These are phyloP conservation scores for Nemotelus pantherinus DNA, from an alignment of 2,888 invertebrate genomes.

Conservation along the genomic window DNA sequence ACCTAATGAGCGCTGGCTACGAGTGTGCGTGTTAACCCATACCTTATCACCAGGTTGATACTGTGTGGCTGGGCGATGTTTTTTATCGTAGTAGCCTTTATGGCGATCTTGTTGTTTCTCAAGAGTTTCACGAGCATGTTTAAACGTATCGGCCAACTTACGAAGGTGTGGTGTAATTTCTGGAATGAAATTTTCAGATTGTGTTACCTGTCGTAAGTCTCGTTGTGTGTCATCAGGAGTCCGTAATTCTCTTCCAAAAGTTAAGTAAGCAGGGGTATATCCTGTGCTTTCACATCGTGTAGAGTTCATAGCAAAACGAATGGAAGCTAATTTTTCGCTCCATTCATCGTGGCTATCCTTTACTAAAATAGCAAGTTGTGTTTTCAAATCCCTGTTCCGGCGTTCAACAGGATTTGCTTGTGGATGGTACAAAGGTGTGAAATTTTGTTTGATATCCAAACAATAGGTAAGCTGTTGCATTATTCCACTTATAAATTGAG, in stretches of 20 bases:
- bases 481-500: not conserved
- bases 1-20: too few relatives aligned
- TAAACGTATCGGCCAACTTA: not conserved
- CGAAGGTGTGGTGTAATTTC: not conserved
- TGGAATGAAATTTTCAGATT: not conserved
- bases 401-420: constrained; percentile 50
- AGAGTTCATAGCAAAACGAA: too few relatives aligned
- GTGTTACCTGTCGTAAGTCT: not conserved
- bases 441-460: not conserved
- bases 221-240: too few relatives aligned
- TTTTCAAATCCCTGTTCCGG: not conserved
- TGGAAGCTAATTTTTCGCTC: too few relatives aligned
- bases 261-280: too few relatives aligned
- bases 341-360: too few relatives aligned
- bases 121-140: not conserved
- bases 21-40: too few relatives aligned
- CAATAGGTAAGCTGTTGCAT: not conserved
- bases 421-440: constrained; percentile 47
- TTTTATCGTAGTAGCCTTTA: too few relatives aligned
- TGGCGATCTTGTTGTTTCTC: not conserved
- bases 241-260: too few relatives aligned
- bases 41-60: too few relatives aligned
- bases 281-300: too few relatives aligned
- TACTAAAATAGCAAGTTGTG: constrained; percentile 39
- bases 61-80: too few relatives aligned